Conservation (phyloP, 1,140 invertebrate species). For the Drosophila truncata region DNA sequence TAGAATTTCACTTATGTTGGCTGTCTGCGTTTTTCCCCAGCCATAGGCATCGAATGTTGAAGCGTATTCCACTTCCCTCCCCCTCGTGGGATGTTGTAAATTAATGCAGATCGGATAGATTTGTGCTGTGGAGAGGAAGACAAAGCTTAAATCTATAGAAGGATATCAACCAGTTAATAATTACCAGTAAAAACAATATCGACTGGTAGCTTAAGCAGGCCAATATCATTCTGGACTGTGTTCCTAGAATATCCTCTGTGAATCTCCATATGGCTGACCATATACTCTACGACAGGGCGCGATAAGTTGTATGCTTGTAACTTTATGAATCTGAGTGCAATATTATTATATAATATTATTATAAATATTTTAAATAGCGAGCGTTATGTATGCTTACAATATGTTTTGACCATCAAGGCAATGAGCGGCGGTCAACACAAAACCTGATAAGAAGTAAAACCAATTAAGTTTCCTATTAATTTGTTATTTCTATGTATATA, state of each 20-base stretch:
- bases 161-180: too few species aligned
- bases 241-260: background rate
- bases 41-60: too few species aligned
- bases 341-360: background rate
- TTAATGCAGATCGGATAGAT: too few species aligned
- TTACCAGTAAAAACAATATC: background rate
- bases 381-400: background rate
- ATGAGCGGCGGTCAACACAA: constrained; percentile 19
- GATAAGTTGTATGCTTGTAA: background rate
- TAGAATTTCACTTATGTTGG: too few species aligned
- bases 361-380: background rate
- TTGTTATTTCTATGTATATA: background rate
- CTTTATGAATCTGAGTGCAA: background rate
- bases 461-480: too few species aligned
- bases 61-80: too few species aligned
- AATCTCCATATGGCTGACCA: too few species aligned
- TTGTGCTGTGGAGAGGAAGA: too few species aligned
- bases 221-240: background rate
- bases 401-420: background rate
- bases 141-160: too few species aligned
- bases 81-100: too few species aligned
- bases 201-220: background rate
- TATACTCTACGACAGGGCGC: background rate
- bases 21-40: too few species aligned
- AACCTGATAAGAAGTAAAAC: background rate